phyloP scores from a whole-genome alignment of 2,797 vertebrate genomes.

The Picus viridis region DNA sequence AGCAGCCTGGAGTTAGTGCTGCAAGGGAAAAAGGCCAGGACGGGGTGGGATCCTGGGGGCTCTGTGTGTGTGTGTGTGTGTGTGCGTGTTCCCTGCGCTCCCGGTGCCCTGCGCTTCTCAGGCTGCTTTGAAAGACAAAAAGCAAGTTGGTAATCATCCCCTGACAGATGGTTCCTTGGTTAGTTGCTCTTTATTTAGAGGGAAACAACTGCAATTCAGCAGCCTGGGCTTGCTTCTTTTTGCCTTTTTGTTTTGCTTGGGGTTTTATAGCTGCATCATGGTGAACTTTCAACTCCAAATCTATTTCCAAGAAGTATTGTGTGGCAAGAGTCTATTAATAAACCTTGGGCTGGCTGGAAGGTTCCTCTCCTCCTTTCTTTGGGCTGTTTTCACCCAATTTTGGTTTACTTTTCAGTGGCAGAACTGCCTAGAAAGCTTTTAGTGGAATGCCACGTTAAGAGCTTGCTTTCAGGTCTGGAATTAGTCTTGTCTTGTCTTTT shows the following conservation, averaged over 20 bases:
- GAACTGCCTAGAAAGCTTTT: not conserved
- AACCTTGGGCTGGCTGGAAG: slow-evolving; percentile 11
- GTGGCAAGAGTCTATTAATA: slow-evolving; percentile 42
- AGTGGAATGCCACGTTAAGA: not conserved
- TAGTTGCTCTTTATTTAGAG: slow-evolving; percentile 69
- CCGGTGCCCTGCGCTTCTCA: slow-evolving; percentile 39
- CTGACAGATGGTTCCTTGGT: slow-evolving; percentile 69
- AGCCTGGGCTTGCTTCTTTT: not conserved
- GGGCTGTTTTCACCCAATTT: not conserved
- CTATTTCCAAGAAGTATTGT: slow-evolving; percentile 50
- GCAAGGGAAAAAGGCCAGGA: slow-evolving; percentile 13
- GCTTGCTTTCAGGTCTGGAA: not conserved
- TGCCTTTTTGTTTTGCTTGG: no score
- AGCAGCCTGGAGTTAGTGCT: slow-evolving; percentile 18
- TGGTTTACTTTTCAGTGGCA: not conserved
- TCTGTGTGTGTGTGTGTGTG: not conserved
- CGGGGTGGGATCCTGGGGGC: not conserved
- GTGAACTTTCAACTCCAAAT: slow-evolving; percentile 55
- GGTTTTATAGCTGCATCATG: not conserved
- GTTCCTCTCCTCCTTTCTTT: not conserved
- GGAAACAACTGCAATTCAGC: slow-evolving; percentile 61
- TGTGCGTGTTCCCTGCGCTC: not conserved
- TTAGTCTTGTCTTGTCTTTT: not conserved
- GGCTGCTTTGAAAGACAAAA: slow-evolving; percentile 70
- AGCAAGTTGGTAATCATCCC: slow-evolving; percentile 72